Base-by-base conservation (phyloP, 2,888 invertebrate genomes). In the Eupeodes luniger region DNA sequence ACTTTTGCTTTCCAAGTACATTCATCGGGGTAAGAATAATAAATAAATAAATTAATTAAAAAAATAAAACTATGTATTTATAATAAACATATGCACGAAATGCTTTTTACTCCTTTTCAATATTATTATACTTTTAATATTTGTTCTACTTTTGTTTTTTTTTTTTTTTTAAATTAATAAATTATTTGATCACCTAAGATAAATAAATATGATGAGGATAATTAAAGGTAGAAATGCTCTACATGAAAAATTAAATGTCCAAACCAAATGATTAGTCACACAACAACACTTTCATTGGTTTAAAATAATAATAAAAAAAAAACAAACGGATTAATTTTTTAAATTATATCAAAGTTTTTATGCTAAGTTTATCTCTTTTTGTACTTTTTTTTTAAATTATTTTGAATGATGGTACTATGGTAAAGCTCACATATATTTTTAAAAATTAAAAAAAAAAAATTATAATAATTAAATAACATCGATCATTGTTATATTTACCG, bases 181-280 rank as follows among this genome's bases (percentile, higher is more conserved):
- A 70, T 70, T 74, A 34, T 66, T 49, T 70, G 40, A 53, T 83
- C 44, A 61, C 80, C 80, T 80, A 83, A 59, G 36, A 66, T 57
- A 66, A 36, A 34, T 47, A 66, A 61, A 27, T 27, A 27, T 27
- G 27, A 27, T 27, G 74, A 75, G 55, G 55, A 80, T 82, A 64
- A 67, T 3, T 57, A 59, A 27, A 27, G 34, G 59, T 59, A 62
- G 67, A 61, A 66, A 57, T 79, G 78, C 53, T 77, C 84, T 86
- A 86, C 79, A 40, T 72, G 55, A 57, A 55, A 79, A 82, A 86
- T 72, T 51, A 16, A 72, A 77, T 49, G 75, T 87, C 85, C 89
- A 89, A 89, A 89, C 89, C 85, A 89, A 89, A 87, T 88, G 85
- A 90, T 90, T 90, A 90, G 89, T 90, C 89, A 90, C 89, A 90